Evolutionary conservation across 2,113 vertebrate species (phyloP).

Genomic region (Ochotona princeps): DNA sequence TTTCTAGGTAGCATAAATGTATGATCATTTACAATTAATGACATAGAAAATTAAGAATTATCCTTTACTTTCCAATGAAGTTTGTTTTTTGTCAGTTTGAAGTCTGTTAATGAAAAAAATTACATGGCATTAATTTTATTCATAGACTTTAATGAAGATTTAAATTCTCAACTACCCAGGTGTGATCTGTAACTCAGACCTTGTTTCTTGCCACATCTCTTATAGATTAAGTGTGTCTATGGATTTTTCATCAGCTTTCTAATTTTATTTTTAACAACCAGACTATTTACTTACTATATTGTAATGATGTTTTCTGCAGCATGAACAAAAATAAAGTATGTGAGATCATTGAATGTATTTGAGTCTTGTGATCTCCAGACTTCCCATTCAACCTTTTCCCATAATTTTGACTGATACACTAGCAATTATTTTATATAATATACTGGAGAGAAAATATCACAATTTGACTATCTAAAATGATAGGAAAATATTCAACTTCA

Average conservation of each 20-base stretch:
- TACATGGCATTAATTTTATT: slow-evolving; percentile 65
- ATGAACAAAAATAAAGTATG: slow-evolving; percentile 20
- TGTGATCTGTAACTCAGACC: background rate
- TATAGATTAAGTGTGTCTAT: background rate
- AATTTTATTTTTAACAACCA: slow-evolving; percentile 36
- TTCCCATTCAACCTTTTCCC: slow-evolving; percentile 11
- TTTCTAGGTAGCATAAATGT: slow-evolving; percentile 46
- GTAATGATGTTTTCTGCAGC: background rate
- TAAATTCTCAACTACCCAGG: background rate
- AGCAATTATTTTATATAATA: slow-evolving; percentile 16
- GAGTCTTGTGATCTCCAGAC: background rate
- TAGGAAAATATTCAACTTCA: background rate
- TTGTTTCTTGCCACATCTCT: slow-evolving; percentile 4
- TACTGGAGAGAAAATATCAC: background rate
- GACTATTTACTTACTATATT: slow-evolving; percentile 15
- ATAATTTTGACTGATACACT: background rate
- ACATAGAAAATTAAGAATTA: slow-evolving; percentile 80
- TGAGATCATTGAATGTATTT: slow-evolving; percentile 47
- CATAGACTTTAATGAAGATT: background rate
- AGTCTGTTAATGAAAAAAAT: slow-evolving; percentile 65
- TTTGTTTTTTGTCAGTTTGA: slow-evolving; percentile 61
- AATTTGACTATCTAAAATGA: background rate
- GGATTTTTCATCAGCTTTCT: slow-evolving; percentile 9
- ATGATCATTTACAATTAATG: slow-evolving; percentile 70
- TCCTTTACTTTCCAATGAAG: slow-evolving; percentile 46